Evolutionary conservation across 2,113 vertebrate species (phyloP).

Genomic region (Sorex fumeus): DNA sequence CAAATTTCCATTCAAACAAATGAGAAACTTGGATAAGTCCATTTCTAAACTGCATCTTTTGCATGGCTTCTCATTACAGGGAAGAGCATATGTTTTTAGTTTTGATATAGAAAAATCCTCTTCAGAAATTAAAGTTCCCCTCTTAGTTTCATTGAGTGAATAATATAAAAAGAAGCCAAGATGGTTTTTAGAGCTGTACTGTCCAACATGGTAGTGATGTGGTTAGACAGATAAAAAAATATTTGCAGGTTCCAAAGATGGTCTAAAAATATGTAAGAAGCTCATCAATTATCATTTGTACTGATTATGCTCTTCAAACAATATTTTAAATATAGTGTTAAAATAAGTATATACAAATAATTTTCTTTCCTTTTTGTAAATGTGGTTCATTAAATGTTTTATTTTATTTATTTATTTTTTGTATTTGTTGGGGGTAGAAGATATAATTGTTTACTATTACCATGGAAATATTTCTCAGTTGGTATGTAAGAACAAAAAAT

Average conservation of each 20-base stretch:
- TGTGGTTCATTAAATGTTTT: background rate
- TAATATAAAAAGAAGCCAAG: background rate
- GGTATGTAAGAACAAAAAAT: background rate
- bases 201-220: background rate
- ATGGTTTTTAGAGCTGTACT: background rate
- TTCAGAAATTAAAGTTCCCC: background rate
- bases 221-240: background rate
- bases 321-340: background rate
- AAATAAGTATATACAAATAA: background rate
- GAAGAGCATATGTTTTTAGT: background rate
- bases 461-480: background rate
- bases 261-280: background rate
- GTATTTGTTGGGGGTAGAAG: fast-evolving
- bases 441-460: background rate
- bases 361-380: background rate
- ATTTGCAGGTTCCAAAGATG: background rate
- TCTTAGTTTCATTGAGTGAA: background rate
- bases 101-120: constrained; percentile 27
- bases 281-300: background rate
- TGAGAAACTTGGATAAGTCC: background rate
- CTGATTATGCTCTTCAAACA: background rate
- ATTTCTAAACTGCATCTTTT: constrained; percentile 16
- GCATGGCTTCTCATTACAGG: constrained; percentile 23
- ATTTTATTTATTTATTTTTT: too few relatives aligned
- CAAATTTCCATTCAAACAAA: background rate